These are phyloP conservation scores for Megastigmus dorsalis DNA, from an alignment of 2,888 invertebrate genomes.

Conservation along the genomic window DNA sequence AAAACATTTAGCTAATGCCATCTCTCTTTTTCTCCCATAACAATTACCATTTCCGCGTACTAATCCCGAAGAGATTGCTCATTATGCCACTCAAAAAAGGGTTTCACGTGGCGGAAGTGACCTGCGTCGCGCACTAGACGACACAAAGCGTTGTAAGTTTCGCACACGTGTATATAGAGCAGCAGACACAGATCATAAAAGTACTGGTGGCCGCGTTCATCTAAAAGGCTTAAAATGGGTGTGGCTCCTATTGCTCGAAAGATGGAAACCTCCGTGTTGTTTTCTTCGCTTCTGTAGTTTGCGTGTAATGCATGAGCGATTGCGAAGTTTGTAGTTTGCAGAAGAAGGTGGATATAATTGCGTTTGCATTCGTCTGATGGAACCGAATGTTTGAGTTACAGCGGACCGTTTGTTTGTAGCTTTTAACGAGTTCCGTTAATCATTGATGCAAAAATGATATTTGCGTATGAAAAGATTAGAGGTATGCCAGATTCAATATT, in stretches of 20 bases:
- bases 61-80: not conserved
- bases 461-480: too few species aligned
- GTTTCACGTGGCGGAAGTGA: conserved; percentile 3
- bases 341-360: too few species aligned
- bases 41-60: conserved; percentile 1
- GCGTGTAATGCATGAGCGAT: too few species aligned
- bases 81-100: not conserved
- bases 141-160: conserved; percentile 26
- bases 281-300: too few species aligned
- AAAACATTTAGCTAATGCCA: not conserved
- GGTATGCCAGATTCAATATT: too few species aligned
- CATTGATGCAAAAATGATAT: too few species aligned
- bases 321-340: too few species aligned
- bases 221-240: not conserved
- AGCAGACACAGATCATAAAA: not conserved
- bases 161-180: not conserved
- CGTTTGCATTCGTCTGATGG: too few species aligned
- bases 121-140: not conserved
- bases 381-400: too few species aligned
- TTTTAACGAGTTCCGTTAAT: too few species aligned
- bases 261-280: not conserved
- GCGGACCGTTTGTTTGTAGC: too few species aligned
- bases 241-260: conserved; percentile 2
- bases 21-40: not conserved
- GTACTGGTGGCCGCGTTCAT: not conserved